phyloP scores from a whole-genome alignment of 2,113 vertebrate species.

The Aleadryas rufinucha region DNA sequence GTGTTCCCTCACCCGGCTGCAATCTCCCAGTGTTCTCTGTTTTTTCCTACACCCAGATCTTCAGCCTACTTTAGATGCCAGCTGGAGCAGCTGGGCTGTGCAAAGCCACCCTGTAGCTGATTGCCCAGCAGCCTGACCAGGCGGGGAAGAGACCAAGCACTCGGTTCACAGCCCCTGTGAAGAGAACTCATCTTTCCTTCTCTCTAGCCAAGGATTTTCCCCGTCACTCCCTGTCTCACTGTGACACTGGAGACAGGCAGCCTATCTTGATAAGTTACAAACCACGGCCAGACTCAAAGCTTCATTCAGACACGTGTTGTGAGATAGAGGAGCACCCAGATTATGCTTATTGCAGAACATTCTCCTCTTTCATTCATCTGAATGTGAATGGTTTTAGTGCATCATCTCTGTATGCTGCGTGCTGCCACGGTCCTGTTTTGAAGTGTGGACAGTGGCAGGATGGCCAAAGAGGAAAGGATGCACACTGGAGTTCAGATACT shows the following conservation, averaged over 20 bases:
- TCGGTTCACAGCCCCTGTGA: background rate
- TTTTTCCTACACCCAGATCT: background rate
- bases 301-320: background rate
- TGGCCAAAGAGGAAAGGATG: background rate
- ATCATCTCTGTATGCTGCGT: rapidly evolving
- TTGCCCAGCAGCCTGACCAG: background rate
- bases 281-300: background rate
- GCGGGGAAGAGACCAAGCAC: background rate
- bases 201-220: background rate
- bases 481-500: background rate
- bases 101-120: background rate
- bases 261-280: background rate
- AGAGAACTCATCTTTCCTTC: background rate
- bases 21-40: background rate
- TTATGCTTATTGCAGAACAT: background rate
- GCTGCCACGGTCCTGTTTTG: background rate
- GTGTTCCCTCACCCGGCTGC: background rate
- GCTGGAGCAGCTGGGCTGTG: background rate
- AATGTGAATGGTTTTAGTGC: rapidly evolving
- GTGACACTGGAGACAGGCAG: background rate
- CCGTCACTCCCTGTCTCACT: rapidly evolving
- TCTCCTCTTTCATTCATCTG: background rate
- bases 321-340: background rate
- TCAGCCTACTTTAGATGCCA: background rate
- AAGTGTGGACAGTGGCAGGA: background rate